Conservation (phyloP, 2,797 vertebrate genomes). For the Parotocinclus haroldoi region DNA sequence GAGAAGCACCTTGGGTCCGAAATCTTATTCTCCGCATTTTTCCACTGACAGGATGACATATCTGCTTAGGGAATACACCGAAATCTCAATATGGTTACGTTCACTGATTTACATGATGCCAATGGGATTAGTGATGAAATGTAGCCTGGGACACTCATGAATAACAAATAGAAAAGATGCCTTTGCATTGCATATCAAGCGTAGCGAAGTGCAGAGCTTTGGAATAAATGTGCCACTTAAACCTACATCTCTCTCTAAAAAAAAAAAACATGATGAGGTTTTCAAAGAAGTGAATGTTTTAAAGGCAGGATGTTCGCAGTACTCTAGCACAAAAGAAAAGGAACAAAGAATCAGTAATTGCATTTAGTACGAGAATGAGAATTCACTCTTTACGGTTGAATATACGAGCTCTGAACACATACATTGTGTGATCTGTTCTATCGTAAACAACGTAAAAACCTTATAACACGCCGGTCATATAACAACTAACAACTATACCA, state of each 20-base stretch:
- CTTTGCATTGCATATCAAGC: conserved; percentile 29
- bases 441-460: no score
- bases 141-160: conserved; percentile 34
- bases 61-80: conserved; percentile 28
- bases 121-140: conserved; percentile 42
- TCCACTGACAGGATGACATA: conserved; percentile 30
- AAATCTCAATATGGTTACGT: conserved; percentile 29
- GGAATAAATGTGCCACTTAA: conserved; percentile 33
- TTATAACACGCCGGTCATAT: no score
- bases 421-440: no score
- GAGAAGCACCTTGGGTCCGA: conserved; percentile 33
- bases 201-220: conserved; percentile 1
- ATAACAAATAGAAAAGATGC: conserved; percentile 38
- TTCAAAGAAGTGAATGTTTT: conserved; percentile 9
- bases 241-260: conserved; percentile 31
- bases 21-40: conserved; percentile 32
- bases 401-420: no score
- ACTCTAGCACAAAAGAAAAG: neutral
- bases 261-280: conserved; percentile 33
- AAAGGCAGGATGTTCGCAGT: neutral
- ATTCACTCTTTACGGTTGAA: neutral
- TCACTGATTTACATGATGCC: conserved; percentile 38
- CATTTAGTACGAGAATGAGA: conserved; percentile 7
- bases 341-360: conserved; percentile 13
- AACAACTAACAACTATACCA: no score